A percentile compares a stretch with the other conserved stretches of the same genome.
Conservation (phyloP, 1,140 invertebrate species). For the Potamilus streckersoni region DNA sequence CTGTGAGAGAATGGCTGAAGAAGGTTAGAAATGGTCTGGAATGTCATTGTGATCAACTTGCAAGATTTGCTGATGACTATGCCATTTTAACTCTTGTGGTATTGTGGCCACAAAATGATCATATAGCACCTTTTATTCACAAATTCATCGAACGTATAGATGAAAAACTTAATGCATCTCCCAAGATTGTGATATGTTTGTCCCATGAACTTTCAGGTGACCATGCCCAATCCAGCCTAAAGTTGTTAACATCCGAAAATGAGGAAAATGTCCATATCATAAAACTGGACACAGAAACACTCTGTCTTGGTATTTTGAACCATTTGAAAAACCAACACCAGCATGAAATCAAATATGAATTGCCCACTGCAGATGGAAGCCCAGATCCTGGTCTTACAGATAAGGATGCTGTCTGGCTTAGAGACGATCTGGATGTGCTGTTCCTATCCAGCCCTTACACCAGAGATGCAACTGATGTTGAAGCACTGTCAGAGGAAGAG, state of each 20-base stretch:
- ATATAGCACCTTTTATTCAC: constrained; percentile 19
- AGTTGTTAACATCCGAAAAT: constrained; percentile 12
- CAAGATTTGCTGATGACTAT: constrained; percentile 36
- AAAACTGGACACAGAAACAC: too few relatives aligned
- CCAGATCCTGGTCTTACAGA: constrained; percentile 15
- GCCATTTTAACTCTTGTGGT: constrained; percentile 36
- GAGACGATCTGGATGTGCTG: constrained; percentile 42
- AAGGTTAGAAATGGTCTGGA: constrained; percentile 22
- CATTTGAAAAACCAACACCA: too few relatives aligned
- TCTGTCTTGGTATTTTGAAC: too few relatives aligned
- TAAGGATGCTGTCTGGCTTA: constrained; percentile 37
- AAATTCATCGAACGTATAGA: constrained; percentile 32
- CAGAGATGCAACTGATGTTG: constrained; percentile 9
- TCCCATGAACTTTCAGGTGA: constrained; percentile 1
- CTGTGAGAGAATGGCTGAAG: constrained; percentile 29
- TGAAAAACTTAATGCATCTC: constrained; percentile 20
- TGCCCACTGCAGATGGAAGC: constrained; percentile 23
- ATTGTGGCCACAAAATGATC: constrained; percentile 34
- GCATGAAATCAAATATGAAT: neutral
- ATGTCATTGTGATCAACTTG: constrained; percentile 32
- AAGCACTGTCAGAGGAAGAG: constrained; percentile 31
- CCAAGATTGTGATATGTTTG: constrained; percentile 32
- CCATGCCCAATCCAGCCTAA: constrained; percentile 1
- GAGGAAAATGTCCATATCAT: constrained; percentile 14
- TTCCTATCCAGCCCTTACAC: constrained; percentile 30